A percentile compares a stretch with the other conserved stretches of the same genome.
Conservation (phyloP, 2,888 invertebrate genomes). For the Hyles lineata region DNA sequence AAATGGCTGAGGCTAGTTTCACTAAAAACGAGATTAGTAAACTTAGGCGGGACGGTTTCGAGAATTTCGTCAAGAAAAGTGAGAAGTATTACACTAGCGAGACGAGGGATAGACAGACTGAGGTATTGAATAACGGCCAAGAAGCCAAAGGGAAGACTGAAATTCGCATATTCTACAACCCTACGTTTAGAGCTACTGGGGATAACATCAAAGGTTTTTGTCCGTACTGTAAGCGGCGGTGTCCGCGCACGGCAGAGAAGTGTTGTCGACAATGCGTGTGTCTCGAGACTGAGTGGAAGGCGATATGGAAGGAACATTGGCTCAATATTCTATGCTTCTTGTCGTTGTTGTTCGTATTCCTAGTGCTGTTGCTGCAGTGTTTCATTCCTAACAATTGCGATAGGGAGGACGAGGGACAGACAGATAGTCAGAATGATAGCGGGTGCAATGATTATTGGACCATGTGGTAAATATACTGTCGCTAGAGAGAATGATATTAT, state of each 20-base stretch:
- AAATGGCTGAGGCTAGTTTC: conserved; percentile 72
- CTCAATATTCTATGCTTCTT: conserved; percentile 71
- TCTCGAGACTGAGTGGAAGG: conserved; percentile 65
- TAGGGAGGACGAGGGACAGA: conserved; percentile 21
- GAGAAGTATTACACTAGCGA: conserved; percentile 76
- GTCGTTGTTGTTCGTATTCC: conserved; percentile 64
- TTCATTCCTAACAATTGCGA: conserved; percentile 63
- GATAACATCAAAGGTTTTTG: conserved; percentile 64
- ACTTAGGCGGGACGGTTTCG: conserved; percentile 66
- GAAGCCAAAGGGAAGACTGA: conserved; percentile 67
- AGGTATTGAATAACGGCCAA: conserved; percentile 58
- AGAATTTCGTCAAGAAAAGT: conserved; percentile 77
- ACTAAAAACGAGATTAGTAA: conserved; percentile 69
- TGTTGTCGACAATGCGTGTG: conserved; percentile 73
- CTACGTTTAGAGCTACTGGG: conserved; percentile 68
- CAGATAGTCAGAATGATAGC: not conserved
- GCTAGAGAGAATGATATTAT: not conserved
- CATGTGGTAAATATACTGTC: not conserved
- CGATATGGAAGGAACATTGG: conserved; percentile 75
- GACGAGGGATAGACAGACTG: conserved; percentile 63
- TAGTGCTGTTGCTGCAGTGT: conserved; percentile 69
- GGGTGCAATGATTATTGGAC: conserved; percentile 7
- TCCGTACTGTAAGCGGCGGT: conserved; percentile 64
- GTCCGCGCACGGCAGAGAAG: conserved; percentile 68
- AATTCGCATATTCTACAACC: conserved; percentile 78